Conservation (phyloP, 2,888 invertebrate genomes). For the Deroplatys truncata region DNA sequence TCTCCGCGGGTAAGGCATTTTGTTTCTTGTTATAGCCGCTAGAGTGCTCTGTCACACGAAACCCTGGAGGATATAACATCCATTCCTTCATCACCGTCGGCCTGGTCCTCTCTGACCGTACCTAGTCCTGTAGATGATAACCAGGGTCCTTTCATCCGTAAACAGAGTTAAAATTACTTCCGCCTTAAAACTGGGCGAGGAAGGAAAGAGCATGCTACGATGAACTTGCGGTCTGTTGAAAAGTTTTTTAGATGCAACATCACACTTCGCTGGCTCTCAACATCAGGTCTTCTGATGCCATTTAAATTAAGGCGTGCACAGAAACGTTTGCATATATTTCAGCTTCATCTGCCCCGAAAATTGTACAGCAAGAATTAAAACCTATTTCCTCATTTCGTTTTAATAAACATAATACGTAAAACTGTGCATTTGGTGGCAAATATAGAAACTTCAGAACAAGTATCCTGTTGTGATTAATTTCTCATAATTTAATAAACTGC, state of each 20-base stretch:
- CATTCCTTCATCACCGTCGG: neutral
- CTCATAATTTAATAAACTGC: no score
- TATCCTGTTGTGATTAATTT: no score
- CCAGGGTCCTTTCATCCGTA: neutral
- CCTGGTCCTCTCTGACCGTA: neutral
- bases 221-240: neutral
- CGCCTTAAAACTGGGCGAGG: neutral
- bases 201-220: neutral
- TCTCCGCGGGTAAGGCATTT: no score
- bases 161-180: neutral
- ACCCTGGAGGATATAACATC: neutral
- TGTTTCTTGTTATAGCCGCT: no score
- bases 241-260: neutral
- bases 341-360: neutral
- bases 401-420: no score
- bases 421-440: no score
- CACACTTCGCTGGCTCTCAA: neutral
- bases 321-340: neutral
- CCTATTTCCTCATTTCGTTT: no score
- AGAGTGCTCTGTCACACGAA: neutral
- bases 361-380: no score
- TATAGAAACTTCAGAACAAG: no score
- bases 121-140: neutral
- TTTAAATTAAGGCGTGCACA: neutral
- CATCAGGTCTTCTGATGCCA: neutral